Evolutionary conservation across 2,113 vertebrate genomes (phyloP).

Genomic region (Lophochroa leadbeateri): DNA sequence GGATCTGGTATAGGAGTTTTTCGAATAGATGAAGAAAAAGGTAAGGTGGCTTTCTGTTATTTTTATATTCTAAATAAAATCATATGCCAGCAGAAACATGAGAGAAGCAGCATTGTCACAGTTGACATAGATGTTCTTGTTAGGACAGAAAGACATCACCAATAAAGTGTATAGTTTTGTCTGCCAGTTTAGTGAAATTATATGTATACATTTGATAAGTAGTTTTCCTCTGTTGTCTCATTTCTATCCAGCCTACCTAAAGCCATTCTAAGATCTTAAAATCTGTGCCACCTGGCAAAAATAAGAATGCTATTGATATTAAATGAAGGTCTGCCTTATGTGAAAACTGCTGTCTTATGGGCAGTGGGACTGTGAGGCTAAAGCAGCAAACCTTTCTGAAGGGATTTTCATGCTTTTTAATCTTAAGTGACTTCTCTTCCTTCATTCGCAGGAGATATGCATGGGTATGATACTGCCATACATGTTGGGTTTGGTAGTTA

Average conservation of each 20-base stretch:
- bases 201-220: background rate
- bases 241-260: background rate
- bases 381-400: background rate
- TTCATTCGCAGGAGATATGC: background rate
- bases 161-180: background rate
- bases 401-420: background rate
- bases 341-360: background rate
- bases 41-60: constrained; percentile 70
- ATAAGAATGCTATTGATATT: background rate
- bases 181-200: background rate
- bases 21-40: constrained; percentile 92
- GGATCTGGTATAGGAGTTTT: constrained; percentile 95
- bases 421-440: background rate
- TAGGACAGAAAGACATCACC: background rate
- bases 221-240: background rate
- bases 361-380: background rate
- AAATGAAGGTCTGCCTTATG: background rate
- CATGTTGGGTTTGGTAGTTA: background rate
- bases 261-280: background rate
- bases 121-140: background rate
- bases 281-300: background rate
- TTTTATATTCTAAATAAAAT: background rate
- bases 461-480: background rate
- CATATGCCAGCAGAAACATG: background rate
- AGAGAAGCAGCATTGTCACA: background rate